Evolutionary conservation across 2,888 invertebrate species (phyloP).

Genomic region (Villa cingulata): DNA sequence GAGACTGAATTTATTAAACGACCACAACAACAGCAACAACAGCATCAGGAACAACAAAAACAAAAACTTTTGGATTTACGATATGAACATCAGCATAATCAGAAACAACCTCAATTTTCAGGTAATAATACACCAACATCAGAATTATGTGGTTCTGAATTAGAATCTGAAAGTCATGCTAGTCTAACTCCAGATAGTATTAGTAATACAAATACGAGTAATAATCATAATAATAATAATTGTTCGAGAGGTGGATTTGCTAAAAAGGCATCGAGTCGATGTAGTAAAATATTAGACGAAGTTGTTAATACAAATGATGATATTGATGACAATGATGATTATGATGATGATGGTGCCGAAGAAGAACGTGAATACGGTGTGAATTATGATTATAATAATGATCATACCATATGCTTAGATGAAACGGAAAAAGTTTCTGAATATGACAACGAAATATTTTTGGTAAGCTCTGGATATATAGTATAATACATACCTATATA

Average conservation of each 20-base stretch:
- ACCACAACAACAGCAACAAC: conserved; percentile 1
- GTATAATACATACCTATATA: no score
- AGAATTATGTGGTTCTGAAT: conserved; percentile 10
- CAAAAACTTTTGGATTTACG: background rate
- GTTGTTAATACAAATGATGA: conserved; percentile 9
- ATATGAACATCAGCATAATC: background rate
- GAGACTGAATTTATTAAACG: background rate
- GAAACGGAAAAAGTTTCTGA: conserved; percentile 2
- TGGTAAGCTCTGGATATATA: no score
- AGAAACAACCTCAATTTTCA: conserved; percentile 2
- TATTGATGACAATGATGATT: conserved; percentile 13
- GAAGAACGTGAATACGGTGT: conserved; percentile 7
- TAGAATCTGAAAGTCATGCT: conserved; percentile 12
- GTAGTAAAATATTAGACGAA: conserved; percentile 9
- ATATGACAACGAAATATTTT: conserved; percentile 8
- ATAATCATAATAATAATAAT: conserved; percentile 2
- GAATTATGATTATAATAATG: background rate
- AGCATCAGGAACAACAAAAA: background rate
- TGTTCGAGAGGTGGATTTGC: background rate
- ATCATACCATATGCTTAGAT: background rate
- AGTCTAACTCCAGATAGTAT: conserved; percentile 12
- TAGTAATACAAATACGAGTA: conserved; percentile 8
- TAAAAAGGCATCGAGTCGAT: conserved; percentile 1
- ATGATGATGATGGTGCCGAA: conserved; percentile 8
- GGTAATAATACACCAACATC: conserved; percentile 10